A percentile compares a stretch with the other conserved stretches of the same genome.
These are phyloP conservation scores for Rhinolophus ferrumequinum DNA, from an alignment of 2,113 vertebrate genomes.

Conservation along the genomic window DNA sequence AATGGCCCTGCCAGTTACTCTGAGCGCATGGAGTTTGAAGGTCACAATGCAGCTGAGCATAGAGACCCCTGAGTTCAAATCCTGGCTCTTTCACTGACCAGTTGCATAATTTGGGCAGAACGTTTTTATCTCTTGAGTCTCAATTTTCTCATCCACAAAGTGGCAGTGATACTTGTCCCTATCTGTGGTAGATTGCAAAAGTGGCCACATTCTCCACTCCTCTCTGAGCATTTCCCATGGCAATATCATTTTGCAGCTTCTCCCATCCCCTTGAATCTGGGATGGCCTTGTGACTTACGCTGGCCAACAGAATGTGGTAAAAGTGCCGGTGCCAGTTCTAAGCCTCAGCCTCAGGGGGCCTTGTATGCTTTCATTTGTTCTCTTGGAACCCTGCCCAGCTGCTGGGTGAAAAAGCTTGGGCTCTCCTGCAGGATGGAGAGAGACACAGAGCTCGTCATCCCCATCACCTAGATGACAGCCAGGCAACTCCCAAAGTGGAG, in stretches of 20 bases:
- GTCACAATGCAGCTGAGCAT: neutral
- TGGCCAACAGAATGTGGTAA: neutral
- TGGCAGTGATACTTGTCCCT: neutral
- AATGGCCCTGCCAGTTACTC: neutral
- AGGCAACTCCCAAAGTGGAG: constrained; percentile 47
- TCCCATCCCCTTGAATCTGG: neutral
- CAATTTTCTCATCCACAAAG: neutral
- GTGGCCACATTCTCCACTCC: neutral
- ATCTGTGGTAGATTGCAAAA: neutral
- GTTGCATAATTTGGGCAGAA: neutral
- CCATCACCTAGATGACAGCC: constrained; percentile 43
- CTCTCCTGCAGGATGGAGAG: constrained; percentile 48
- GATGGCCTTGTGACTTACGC: neutral
- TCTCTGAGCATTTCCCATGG: neutral
- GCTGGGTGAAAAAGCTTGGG: constrained; percentile 55
- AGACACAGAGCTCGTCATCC: constrained; percentile 41
- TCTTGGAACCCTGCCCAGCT: constrained; percentile 57
- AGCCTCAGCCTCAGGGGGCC: neutral
- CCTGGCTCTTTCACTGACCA: neutral
- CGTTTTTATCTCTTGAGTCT: neutral
- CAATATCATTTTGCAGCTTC: neutral
- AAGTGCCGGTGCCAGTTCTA: neutral
- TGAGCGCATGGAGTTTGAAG: neutral
- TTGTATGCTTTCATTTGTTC: neutral
- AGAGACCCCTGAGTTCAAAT: constrained; percentile 36